These are phyloP conservation scores for Pteronura brasiliensis DNA, from an alignment of 2,113 vertebrate species.

Conservation along the genomic window DNA sequence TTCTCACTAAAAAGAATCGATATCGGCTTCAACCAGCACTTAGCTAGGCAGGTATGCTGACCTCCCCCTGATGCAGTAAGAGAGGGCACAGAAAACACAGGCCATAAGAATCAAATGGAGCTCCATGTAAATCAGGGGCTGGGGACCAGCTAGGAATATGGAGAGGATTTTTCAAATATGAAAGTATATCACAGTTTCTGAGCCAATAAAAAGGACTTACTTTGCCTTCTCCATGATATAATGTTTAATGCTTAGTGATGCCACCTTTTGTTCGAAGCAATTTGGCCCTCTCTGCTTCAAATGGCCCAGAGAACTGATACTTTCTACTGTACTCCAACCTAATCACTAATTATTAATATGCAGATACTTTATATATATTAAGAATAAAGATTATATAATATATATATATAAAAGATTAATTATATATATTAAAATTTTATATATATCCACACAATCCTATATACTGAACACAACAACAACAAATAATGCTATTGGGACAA, in stretches of 20 bases:
- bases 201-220: not conserved
- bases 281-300: not conserved
- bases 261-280: not conserved
- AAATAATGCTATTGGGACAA: not conserved
- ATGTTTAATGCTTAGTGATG: not conserved
- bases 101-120: not conserved
- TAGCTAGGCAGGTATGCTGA: not conserved
- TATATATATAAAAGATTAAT: too few relatives aligned
- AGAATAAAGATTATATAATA: too few relatives aligned
- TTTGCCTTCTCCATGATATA: not conserved
- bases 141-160: not conserved
- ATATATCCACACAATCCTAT: not conserved
- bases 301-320: not conserved
- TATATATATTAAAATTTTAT: not conserved
- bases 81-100: not conserved
- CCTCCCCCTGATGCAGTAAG: not conserved
- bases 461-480: not conserved
- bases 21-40: not conserved
- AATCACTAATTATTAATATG: not conserved
- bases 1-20: not conserved
- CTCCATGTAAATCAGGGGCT: not conserved
- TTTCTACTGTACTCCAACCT: not conserved
- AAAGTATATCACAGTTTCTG: not conserved
- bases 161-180: not conserved
- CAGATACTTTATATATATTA: not conserved